Conservation (phyloP, 2,113 vertebrate genomes). For the Salminus brasiliensis region DNA sequence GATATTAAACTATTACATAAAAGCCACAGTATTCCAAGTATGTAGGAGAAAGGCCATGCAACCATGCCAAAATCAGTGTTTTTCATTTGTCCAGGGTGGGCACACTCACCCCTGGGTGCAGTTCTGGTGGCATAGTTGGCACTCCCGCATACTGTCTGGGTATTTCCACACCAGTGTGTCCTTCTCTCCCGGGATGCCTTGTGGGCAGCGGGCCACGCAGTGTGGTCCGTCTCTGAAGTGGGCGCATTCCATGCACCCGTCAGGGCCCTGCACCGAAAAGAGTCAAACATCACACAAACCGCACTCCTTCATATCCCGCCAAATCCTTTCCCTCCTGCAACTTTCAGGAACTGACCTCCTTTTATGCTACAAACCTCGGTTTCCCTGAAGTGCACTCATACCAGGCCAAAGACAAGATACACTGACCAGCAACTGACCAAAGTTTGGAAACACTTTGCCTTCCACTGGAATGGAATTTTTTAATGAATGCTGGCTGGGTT, state of each 20-base stretch:
- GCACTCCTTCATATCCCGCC: conserved; percentile 5
- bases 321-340: conserved; percentile 25
- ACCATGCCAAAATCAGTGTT: too few species aligned
- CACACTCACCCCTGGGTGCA: conserved; percentile 88
- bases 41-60: not conserved
- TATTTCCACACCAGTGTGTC: conserved; percentile 91
- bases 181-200: conserved; percentile 85
- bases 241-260: conserved; percentile 85
- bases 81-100: not conserved
- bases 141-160: conserved; percentile 76
- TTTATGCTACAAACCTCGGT: not conserved
- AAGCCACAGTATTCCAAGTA: not conserved
- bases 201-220: conserved; percentile 87
- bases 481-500: too few species aligned
- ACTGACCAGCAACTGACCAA: not conserved
- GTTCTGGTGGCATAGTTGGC: conserved; percentile 90
- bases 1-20: too few species aligned
- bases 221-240: conserved; percentile 88
- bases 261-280: conserved; percentile 79
- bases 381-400: not conserved
- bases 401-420: not conserved
- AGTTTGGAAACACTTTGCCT: not conserved
- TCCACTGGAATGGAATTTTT: not conserved
- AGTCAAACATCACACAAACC: conserved; percentile 4
- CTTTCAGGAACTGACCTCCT: not conserved